These are phyloP conservation scores for Limonius californicus DNA, from an alignment of 1,140 invertebrate genomes.

Conservation along the genomic window DNA sequence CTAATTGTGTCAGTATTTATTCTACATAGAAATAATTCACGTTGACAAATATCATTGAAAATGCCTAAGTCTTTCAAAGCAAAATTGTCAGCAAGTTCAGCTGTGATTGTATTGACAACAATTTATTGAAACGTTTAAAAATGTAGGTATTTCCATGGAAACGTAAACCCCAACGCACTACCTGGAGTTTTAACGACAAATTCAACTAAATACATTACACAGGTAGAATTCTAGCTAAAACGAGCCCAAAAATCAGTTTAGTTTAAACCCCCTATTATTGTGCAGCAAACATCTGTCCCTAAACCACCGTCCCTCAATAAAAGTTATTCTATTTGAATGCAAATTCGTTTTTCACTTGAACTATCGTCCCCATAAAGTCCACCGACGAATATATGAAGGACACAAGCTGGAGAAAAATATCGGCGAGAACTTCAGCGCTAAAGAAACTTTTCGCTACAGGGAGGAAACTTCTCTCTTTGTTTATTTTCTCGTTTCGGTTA, in stretches of 20 bases:
- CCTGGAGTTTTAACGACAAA: no score
- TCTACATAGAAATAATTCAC: no score
- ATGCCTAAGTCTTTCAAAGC: no score
- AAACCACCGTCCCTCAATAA: not conserved
- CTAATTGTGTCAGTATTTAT: no score
- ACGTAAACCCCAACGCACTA: no score
- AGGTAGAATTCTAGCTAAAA: no score
- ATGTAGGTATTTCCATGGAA: no score
- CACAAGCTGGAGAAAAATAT: not conserved
- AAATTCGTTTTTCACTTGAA: not conserved
- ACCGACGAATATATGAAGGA: not conserved
- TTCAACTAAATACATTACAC: no score
- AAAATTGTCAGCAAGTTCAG: no score
- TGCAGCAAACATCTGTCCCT: not conserved
- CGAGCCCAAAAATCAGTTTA: not conserved
- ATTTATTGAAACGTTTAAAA: no score
- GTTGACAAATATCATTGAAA: no score
- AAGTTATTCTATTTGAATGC: conserved; percentile 1
- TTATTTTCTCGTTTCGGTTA: not conserved
- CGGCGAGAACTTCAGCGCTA: not conserved
- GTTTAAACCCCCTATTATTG: not conserved
- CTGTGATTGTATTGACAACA: no score
- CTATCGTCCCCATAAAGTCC: not conserved
- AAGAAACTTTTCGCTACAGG: not conserved
- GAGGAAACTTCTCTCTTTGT: not conserved